Conservation (phyloP, 1,140 invertebrate species). For the Drosophila murphyi region DNA sequence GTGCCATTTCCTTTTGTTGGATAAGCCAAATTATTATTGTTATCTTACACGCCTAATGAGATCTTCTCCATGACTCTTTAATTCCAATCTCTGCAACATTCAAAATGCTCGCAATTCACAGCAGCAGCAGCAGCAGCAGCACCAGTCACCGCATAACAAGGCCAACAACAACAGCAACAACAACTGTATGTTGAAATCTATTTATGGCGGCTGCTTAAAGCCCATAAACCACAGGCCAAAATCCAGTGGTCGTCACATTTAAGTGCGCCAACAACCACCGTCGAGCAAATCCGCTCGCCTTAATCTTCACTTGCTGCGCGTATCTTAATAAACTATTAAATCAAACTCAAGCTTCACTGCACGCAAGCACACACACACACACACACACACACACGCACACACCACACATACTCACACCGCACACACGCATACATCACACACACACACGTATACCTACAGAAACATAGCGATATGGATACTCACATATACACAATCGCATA, state of each 20-base stretch:
- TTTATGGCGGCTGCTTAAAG: slow-evolving; percentile 68
- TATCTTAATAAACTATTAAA: slow-evolving; percentile 83
- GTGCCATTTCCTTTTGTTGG: neutral
- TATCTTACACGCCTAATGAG: slow-evolving; percentile 5
- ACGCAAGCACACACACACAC: slow-evolving; percentile 54
- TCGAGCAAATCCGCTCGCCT: slow-evolving; percentile 69
- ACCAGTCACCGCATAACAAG: neutral
- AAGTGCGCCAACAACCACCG: slow-evolving; percentile 63
- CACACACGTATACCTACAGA: slow-evolving; percentile 3
- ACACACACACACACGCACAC: slow-evolving; percentile 42
- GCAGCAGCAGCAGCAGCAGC: slow-evolving; percentile 1
- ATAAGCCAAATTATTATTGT: slow-evolving; percentile 13
- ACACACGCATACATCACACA: slow-evolving; percentile 15
- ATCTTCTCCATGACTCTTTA: slow-evolving; percentile 5
- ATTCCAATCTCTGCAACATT: slow-evolving; percentile 31
- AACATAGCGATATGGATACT: slow-evolving; percentile 19
- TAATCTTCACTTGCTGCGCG: slow-evolving; percentile 80
- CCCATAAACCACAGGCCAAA: slow-evolving; percentile 81
- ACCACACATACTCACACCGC: slow-evolving; percentile 25
- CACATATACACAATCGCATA: slow-evolving; percentile 11
- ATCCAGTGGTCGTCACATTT: slow-evolving; percentile 80
- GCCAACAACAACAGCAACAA: slow-evolving; percentile 1
- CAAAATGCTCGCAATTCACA: slow-evolving; percentile 32
- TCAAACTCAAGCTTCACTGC: slow-evolving; percentile 79
- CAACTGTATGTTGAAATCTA: slow-evolving; percentile 52